Evolutionary conservation across 2,797 vertebrate genomes (phyloP).

Genomic region (Hyperoplus immaculatus): DNA sequence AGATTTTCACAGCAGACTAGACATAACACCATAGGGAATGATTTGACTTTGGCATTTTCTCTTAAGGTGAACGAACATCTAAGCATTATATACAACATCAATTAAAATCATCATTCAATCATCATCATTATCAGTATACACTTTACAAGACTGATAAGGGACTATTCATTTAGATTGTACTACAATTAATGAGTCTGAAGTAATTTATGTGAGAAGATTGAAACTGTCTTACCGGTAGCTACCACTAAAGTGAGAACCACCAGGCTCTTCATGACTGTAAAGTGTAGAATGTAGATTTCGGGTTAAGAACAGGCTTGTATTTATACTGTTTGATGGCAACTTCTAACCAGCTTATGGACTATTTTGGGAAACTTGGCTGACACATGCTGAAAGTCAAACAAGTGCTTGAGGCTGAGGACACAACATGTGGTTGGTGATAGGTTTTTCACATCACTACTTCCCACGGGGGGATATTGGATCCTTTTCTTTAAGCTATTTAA

Average conservation of each 20-base stretch:
- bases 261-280: slow-evolving; percentile 58
- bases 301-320: slow-evolving; percentile 27
- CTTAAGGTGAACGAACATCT: not conserved
- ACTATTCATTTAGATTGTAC: not conserved
- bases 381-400: slow-evolving; percentile 53
- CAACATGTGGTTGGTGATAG: slow-evolving; percentile 48
- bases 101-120: no score
- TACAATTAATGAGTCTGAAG: not conserved
- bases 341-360: not conserved
- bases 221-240: slow-evolving; percentile 54
- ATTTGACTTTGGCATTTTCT: not conserved
- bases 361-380: slow-evolving; percentile 33
- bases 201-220: not conserved
- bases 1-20: not conserved
- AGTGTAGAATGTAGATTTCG: not conserved
- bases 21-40: not conserved
- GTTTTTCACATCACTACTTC: slow-evolving; percentile 57
- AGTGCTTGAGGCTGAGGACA: not conserved
- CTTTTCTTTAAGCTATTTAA: not conserved
- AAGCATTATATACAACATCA: not conserved
- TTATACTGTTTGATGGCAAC: slow-evolving; percentile 51
- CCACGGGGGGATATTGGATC: not conserved
- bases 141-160: not conserved
- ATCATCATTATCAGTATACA: not conserved
- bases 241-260: slow-evolving; percentile 54